Base-by-base conservation (phyloP, 2,797 vertebrate genomes). In the Spondyliosoma cantharus region DNA sequence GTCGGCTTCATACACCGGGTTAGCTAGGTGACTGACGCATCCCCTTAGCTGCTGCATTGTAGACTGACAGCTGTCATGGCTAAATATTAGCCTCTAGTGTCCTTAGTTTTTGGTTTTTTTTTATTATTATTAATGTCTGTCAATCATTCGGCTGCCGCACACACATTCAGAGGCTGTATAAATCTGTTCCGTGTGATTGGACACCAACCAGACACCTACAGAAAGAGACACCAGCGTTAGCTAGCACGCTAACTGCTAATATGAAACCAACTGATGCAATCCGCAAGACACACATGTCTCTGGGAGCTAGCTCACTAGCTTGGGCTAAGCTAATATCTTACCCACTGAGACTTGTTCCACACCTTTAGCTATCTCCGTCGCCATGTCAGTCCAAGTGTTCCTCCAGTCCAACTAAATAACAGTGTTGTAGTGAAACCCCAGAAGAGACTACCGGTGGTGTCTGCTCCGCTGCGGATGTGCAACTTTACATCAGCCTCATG, bases 281-380 rank as follows among this genome's bases (percentile, higher is more conserved):
- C 56, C 6, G 12, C 8, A 1, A 2, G n/a, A 2, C 64, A 78
- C 80, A 85, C 85, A 83, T 78, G 80, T 63, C 29, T 46, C 0
- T 1, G 24, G 25, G 5, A 54, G 58, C 67, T 74, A 67, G 70
- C 76, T 48, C 7, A 20, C 15, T 7, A 24, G 43, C 60, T 37
- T 0, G 0, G 5, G 32, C 24, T 43, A 12, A n/a, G 60, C 43
- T 32, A 0, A 1, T 37, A 42, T 53, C 20, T 93, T 91, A 93
- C 91, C 92, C 43, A 91, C 83, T 9, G 89, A 89, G 15, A 92
- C 50, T 24, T 85, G 27, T 1, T 71, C 83, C 91, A 90, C 83
- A 72, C 52, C 87, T 90, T 73, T 81, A 0, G 67, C 71, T 72
- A 89, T 62, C 19, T 92, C 91, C 32, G 84, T 80, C 60, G 90